Conservation (phyloP, 2,113 vertebrate genomes). For the Labeo rohita region DNA sequence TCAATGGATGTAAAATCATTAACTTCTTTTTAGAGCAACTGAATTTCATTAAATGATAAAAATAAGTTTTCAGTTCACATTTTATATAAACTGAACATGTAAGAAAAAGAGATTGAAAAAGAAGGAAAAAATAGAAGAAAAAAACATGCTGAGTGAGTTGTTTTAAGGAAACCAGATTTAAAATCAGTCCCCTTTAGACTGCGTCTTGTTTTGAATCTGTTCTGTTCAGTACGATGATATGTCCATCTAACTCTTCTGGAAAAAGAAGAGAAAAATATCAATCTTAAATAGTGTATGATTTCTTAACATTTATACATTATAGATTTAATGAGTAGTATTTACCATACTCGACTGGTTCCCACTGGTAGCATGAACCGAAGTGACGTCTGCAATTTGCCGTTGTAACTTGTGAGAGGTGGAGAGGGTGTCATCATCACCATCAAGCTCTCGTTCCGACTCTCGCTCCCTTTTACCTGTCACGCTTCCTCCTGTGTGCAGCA, state of each 20-base stretch:
- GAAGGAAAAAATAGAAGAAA: not conserved
- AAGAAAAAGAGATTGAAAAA: not conserved
- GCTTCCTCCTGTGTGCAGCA: conserved; percentile 63
- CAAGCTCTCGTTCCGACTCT: conserved; percentile 68
- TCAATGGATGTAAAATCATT: not conserved
- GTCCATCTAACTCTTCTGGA: conserved; percentile 45
- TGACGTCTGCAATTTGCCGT: conserved; percentile 71
- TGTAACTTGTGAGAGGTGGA: conserved; percentile 73
- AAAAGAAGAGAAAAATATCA: conserved; percentile 2
- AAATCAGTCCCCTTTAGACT: not conserved
- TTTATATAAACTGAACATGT: not conserved
- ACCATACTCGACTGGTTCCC: conserved; percentile 43
- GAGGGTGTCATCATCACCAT: conserved; percentile 63
- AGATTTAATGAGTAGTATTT: not conserved
- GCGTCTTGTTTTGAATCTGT: not conserved
- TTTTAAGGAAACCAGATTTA: not conserved
- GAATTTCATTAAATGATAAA: conserved; percentile 6
- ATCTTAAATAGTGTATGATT: not conserved
- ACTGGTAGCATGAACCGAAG: conserved; percentile 32
- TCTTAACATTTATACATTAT: not conserved
- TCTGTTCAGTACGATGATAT: conserved; percentile 24
- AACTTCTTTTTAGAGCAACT: conserved; percentile 6
- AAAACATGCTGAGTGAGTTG: not conserved
- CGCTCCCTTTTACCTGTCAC: conserved; percentile 73
- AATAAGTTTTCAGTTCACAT: not conserved